Base-by-base conservation (phyloP, 2,797 vertebrate species). In the Dendrocincla fuliginosa region DNA sequence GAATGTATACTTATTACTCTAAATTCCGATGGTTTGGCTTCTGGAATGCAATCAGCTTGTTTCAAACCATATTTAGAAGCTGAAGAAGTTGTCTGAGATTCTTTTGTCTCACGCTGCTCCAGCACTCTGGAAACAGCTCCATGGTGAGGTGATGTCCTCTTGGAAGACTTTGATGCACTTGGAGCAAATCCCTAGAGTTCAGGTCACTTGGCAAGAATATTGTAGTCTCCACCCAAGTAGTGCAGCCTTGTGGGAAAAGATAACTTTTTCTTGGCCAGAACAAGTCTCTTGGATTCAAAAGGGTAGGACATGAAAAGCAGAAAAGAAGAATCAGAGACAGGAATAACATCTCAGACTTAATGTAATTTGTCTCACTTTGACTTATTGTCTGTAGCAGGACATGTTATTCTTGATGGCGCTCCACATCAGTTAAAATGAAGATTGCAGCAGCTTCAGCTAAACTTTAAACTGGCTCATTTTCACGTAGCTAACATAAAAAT, bases 191-290 rank as follows among this genome's bases (percentile, higher is more conserved):
- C 23, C 39, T 52, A 2, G 74, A 61, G 37, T 32, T 84, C 84
- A 78, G 67, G 35, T 33, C 42, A 2, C 53, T 84, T 93, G 88
- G 73, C 46, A 77, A 90, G 73, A 52, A 50, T 20, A 6, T 16
- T 20, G 17, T 47, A 57, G 16, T 42, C 30, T 83, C 74, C 65
- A 78, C 67, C 73, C 39, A 68, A 89, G 39, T 5, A 25, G 30
- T 53, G 41, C 44, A 68, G 44, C 17, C 57, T 90, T 90, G 39
- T 94, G 74, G 80, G 90, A 94, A 93, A 84, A 84, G 22, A 79
- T 35, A 90, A 28, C 24, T 46, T 64, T 11, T 79, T 17, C 46
- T 55, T 63, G 55, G 30, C 80, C 61, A 73, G 69, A 65, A 39
- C 10, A 84, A 94, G 47, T 2, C n/a, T n/a, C 16, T n/a, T 23